Evolutionary conservation across 2,797 vertebrate genomes (phyloP).

Genomic region (Pogonophryne albipinna): DNA sequence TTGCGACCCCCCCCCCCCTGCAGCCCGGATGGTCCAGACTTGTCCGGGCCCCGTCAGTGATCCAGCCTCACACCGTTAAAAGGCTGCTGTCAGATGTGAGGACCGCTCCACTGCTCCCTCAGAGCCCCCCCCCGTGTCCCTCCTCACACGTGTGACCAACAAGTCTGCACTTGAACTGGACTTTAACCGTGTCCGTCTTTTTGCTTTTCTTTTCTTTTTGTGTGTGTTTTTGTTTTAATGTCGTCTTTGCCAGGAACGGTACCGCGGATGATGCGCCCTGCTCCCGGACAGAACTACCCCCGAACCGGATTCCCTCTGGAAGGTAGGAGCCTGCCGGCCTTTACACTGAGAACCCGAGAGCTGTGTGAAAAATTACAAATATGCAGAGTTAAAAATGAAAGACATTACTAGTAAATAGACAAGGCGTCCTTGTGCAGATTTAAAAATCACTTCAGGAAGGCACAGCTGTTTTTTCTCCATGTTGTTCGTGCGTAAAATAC

Average conservation of each 20-base stretch:
- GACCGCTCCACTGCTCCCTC: background rate
- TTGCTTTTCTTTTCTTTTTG: background rate
- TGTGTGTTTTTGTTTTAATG: conserved; percentile 42
- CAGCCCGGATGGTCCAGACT: conserved; percentile 77
- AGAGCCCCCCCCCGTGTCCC: no score
- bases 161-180: conserved; percentile 54
- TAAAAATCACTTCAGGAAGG: no score
- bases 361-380: background rate
- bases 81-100: conserved; percentile 28
- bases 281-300: conserved; percentile 91
- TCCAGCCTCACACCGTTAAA: conserved; percentile 37
- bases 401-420: background rate
- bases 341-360: background rate
- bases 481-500: no score
- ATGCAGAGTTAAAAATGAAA: background rate
- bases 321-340: conserved; percentile 81
- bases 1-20: conserved; percentile 57
- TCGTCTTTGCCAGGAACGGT: conserved; percentile 88
- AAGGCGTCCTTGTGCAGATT: background rate
- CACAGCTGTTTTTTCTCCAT: no score
- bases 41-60: conserved; percentile 43
- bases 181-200: conserved; percentile 34
- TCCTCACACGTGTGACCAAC: conserved; percentile 31
- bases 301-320: conserved; percentile 92
- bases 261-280: conserved; percentile 92